phyloP scores from a whole-genome alignment of 2,888 invertebrate species.

The Agriotes lineatus region DNA sequence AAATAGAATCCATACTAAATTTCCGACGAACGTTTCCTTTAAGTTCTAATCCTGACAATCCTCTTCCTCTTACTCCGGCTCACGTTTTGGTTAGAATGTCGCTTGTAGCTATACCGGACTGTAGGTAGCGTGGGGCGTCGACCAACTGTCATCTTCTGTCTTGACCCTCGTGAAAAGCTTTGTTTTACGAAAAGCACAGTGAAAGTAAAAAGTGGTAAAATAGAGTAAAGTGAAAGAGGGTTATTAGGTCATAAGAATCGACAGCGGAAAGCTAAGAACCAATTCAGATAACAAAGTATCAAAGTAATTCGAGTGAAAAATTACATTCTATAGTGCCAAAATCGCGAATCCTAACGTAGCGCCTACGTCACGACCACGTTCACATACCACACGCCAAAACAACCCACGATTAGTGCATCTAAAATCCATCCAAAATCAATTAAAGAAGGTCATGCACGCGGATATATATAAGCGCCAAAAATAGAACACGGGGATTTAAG shows the following conservation, averaged over 20 bases:
- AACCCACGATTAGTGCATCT: not conserved
- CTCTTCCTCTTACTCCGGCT: slow-evolving; percentile 51
- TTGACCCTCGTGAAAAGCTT: not conserved
- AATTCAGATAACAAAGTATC: not conserved
- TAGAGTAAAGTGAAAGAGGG: not conserved
- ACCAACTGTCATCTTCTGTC: not conserved
- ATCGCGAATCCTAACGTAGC: not conserved
- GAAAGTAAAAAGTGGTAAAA: not conserved
- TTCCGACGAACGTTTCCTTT: slow-evolving; percentile 54
- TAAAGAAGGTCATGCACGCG: not conserved
- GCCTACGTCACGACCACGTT: not conserved
- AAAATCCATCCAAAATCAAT: not conserved
- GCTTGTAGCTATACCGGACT: slow-evolving; percentile 47
- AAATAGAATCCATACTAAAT: slow-evolving; percentile 58
- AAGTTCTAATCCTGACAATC: slow-evolving; percentile 51
- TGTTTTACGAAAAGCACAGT: not conserved
- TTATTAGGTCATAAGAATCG: not conserved
- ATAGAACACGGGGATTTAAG: no score
- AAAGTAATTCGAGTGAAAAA: not conserved
- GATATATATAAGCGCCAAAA: no score
- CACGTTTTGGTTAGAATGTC: slow-evolving; percentile 54
- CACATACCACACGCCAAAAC: not conserved
- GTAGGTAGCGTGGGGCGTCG: slow-evolving; percentile 7
- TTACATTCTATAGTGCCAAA: not conserved
- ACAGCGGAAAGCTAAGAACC: not conserved